Percentiles rank a stretch among this genome's conserved stretches.
phyloP scores from a whole-genome alignment of 2,888 invertebrate species.

The Seira musarum region DNA sequence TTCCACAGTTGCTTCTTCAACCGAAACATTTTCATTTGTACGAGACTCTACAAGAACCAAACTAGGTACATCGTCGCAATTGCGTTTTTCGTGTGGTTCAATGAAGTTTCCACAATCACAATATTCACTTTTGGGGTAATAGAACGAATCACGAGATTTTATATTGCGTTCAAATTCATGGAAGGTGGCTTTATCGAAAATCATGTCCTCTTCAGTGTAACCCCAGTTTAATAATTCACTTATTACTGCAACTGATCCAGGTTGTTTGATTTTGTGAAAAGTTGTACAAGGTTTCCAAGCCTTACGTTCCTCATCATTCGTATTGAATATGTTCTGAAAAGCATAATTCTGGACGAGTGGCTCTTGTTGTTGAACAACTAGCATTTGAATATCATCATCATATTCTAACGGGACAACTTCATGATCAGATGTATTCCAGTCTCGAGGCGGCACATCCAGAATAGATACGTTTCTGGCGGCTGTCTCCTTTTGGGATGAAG shows the following conservation, averaged over 20 bases:
- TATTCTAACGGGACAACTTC: conserved; percentile 17
- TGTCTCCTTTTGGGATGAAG: too few relatives aligned
- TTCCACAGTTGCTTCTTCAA: too few relatives aligned
- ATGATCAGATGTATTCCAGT: not conserved
- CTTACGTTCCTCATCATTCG: not conserved
- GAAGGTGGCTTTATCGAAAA: conserved; percentile 7
- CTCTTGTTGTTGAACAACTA: not conserved
- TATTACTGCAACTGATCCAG: not conserved
- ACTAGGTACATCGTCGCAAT: too few relatives aligned
- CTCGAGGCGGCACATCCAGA: too few relatives aligned
- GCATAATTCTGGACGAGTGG: not conserved
- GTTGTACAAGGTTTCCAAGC: conserved; percentile 38
- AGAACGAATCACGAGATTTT: conserved; percentile 24
- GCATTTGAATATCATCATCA: conserved; percentile 37
- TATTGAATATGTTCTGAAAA: conserved; percentile 36
- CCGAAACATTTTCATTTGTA: too few relatives aligned
- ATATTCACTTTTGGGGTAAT: conserved; percentile 4
- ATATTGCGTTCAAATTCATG: conserved; percentile 8
- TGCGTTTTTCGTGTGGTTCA: conserved; percentile 13
- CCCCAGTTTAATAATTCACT: too few relatives aligned
- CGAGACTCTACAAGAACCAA: too few relatives aligned
- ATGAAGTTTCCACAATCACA: conserved; percentile 32
- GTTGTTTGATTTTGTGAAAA: conserved; percentile 17
- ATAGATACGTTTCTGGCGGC: too few relatives aligned
- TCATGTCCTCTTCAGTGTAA: too few relatives aligned